These are phyloP conservation scores for Leucoraja erinaceus DNA, from an alignment of 2,113 vertebrate species.

Conservation along the genomic window DNA sequence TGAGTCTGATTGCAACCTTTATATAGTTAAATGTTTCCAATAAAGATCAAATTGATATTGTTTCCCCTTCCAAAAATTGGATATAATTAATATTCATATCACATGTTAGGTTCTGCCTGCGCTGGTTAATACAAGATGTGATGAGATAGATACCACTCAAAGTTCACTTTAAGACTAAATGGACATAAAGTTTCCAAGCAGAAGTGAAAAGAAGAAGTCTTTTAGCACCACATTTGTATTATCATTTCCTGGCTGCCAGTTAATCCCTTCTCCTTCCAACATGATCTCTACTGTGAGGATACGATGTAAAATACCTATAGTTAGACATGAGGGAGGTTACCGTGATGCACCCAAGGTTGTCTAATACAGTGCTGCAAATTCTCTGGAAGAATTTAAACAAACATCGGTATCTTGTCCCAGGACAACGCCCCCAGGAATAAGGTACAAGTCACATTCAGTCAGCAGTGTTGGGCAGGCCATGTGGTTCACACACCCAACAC, in stretches of 20 bases:
- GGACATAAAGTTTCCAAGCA: background rate
- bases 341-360: background rate
- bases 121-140: background rate
- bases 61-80: background rate
- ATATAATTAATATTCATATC: background rate
- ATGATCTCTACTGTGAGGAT: background rate
- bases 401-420: too few relatives aligned
- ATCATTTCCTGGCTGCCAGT: background rate
- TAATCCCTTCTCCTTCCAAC: background rate
- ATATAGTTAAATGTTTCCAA: background rate
- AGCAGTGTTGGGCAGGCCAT: too few relatives aligned
- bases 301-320: background rate
- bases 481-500: too few relatives aligned
- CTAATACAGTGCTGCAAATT: too few relatives aligned
- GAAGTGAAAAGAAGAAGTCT: background rate
- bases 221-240: background rate
- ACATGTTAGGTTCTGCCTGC: too few relatives aligned
- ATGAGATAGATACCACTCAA: background rate
- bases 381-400: too few relatives aligned
- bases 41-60: background rate
- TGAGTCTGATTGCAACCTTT: background rate
- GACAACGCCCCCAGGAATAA: too few relatives aligned
- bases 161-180: background rate
- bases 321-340: background rate
- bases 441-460: too few relatives aligned